These are phyloP conservation scores for Hydrotaea cyrtoneurina DNA, from an alignment of 2,888 invertebrate genomes.

Conservation along the genomic window DNA sequence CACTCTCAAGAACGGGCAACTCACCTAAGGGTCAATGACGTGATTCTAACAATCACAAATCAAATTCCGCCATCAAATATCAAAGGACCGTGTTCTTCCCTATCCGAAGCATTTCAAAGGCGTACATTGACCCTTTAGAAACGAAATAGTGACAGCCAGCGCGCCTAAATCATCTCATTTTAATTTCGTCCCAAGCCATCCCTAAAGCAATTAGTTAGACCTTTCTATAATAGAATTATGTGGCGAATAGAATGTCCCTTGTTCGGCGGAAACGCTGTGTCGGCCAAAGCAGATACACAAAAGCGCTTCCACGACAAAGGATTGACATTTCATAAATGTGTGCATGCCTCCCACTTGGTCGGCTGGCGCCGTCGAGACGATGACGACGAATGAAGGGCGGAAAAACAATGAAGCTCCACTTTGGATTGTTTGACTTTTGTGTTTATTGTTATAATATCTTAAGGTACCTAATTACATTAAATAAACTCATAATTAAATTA, in stretches of 20 bases:
- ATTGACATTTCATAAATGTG: constrained; percentile 50
- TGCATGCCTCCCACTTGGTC: constrained; percentile 30
- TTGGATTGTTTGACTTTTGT: constrained; percentile 59
- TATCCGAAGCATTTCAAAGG: too few relatives aligned
- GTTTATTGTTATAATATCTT: constrained; percentile 56
- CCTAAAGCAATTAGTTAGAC: constrained; percentile 38
- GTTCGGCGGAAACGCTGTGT: neutral
- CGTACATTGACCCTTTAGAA: neutral
- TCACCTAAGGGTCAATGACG: too few relatives aligned
- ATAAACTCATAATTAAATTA: constrained; percentile 64
- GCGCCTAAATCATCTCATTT: neutral
- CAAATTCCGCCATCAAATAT: too few relatives aligned
- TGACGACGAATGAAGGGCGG: constrained; percentile 11
- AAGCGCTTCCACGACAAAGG: constrained; percentile 42
- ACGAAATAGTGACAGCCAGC: neutral
- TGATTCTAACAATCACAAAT: too few relatives aligned
- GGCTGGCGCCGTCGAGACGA: constrained; percentile 1
- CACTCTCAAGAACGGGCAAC: too few relatives aligned
- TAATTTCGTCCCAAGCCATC: constrained; percentile 14
- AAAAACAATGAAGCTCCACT: constrained; percentile 35
- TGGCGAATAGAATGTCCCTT: constrained; percentile 6
- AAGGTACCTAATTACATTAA: constrained; percentile 63
- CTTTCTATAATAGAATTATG: neutral
- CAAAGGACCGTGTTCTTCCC: too few relatives aligned
- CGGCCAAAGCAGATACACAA: constrained; percentile 10